Conservation (phyloP, 1,140 invertebrate species). For the Rhizoglyphus robini region DNA sequence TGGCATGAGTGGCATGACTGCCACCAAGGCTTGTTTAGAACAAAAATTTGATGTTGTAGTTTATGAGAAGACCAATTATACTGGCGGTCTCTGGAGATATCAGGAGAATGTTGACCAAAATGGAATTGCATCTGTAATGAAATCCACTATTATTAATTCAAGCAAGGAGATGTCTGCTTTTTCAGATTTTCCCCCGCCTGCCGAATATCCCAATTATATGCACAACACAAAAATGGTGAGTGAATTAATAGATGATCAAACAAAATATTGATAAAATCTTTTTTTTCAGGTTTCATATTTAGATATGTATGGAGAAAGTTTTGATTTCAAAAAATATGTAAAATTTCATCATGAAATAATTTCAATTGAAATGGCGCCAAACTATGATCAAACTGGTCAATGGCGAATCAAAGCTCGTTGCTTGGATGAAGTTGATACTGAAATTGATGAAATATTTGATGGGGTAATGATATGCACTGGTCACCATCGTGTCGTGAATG, state of each 20-base stretch:
- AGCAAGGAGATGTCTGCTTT: no score
- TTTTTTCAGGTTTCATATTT: slow-evolving; percentile 33
- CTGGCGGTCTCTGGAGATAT: slow-evolving; percentile 43
- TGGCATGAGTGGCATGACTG: no score
- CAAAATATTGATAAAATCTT: slow-evolving; percentile 17
- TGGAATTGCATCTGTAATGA: slow-evolving; percentile 29
- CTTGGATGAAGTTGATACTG: neutral
- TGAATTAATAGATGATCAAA: no score
- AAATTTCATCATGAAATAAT: slow-evolving; percentile 32
- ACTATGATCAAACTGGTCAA: no score
- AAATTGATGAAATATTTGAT: slow-evolving; percentile 35
- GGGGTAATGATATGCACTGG: no score
- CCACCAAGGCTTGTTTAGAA: no score
- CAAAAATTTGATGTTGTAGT: no score
- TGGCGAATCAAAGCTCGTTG: slow-evolving; percentile 32
- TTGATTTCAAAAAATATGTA: slow-evolving; percentile 32
- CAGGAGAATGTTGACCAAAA: slow-evolving; percentile 29
- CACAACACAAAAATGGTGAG: no score
- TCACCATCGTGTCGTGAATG: slow-evolving; percentile 22
- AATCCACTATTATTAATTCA: no score
- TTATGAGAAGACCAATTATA: slow-evolving; percentile 36
- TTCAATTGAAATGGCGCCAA: slow-evolving; percentile 26
- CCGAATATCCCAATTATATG: no score
- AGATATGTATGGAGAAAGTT: slow-evolving; percentile 33
- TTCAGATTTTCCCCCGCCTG: slow-evolving; percentile 36